A percentile compares a stretch with the other conserved stretches of the same genome.
Conservation (phyloP, 1,140 invertebrate species). For the Drosophila prosaltans region DNA sequence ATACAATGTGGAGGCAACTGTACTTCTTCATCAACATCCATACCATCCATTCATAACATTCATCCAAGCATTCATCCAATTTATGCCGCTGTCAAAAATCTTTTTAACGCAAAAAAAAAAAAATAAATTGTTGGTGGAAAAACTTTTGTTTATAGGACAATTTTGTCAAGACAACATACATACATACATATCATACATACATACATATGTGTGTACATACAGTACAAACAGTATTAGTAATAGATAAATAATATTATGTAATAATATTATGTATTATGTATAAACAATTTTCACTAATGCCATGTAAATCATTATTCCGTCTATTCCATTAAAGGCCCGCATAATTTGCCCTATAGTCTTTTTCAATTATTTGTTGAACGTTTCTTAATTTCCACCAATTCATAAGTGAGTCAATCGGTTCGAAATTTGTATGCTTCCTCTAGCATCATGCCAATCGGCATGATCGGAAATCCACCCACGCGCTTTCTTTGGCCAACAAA, state of each 20-base stretch:
- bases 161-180: not conserved
- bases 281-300: not conserved
- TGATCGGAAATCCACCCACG: constrained; percentile 29
- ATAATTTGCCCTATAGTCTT: not conserved
- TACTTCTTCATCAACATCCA: constrained; percentile 14
- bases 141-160: constrained; percentile 4
- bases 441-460: not conserved
- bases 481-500: constrained; percentile 36
- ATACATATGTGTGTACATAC: no score
- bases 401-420: constrained; percentile 4
- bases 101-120: not conserved
- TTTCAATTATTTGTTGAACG: not conserved
- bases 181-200: no score
- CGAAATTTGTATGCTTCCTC: not conserved
- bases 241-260: not conserved
- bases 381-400: not conserved
- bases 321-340: not conserved
- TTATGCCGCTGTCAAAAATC: not conserved
- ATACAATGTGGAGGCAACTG: constrained; percentile 15
- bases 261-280: not conserved
- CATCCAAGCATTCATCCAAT: constrained; percentile 32
- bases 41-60: constrained; percentile 23
- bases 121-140: not conserved
- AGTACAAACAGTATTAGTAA: not conserved
- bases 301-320: not conserved